Evolutionary conservation across 2,797 vertebrate genomes (phyloP).

Genomic region (Tiaroga cobitis): DNA sequence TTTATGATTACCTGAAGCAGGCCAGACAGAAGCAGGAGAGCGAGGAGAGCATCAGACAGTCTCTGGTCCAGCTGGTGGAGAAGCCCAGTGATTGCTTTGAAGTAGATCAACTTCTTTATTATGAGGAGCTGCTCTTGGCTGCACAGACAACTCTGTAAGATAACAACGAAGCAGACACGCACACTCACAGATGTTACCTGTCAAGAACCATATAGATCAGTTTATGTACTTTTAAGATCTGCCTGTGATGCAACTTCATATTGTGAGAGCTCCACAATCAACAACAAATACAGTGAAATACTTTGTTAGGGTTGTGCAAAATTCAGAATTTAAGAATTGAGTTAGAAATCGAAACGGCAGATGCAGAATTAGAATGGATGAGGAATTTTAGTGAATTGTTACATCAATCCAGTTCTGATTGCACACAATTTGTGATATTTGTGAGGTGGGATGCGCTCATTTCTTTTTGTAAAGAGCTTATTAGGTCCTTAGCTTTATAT

Average conservation of each 20-base stretch:
- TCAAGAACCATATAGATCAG: constrained; percentile 1
- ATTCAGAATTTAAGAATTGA: background rate
- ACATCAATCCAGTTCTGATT: background rate
- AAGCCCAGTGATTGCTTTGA: constrained; percentile 76
- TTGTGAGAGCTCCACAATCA: background rate
- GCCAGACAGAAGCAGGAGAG: constrained; percentile 66
- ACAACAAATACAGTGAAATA: background rate
- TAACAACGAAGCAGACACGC: constrained; percentile 13
- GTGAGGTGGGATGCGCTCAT: background rate
- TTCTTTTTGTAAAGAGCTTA: background rate
- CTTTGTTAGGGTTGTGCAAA: background rate
- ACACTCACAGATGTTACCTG: constrained; percentile 7
- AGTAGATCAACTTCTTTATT: constrained; percentile 86
- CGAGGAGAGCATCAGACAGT: constrained; percentile 69
- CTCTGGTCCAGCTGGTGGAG: constrained; percentile 72
- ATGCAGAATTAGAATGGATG: background rate
- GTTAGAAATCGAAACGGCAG: background rate
- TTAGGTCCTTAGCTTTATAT: background rate
- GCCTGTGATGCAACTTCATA: background rate
- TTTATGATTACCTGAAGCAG: constrained; percentile 78
- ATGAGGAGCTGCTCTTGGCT: constrained; percentile 78
- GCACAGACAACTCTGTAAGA: constrained; percentile 1
- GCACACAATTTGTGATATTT: background rate
- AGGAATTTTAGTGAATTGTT: background rate
- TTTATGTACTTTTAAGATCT: background rate